A percentile compares a stretch with the other conserved stretches of the same genome.
Evolutionary conservation across 1,140 invertebrate genomes (phyloP).

Genomic region (Pogonus chalceus): DNA sequence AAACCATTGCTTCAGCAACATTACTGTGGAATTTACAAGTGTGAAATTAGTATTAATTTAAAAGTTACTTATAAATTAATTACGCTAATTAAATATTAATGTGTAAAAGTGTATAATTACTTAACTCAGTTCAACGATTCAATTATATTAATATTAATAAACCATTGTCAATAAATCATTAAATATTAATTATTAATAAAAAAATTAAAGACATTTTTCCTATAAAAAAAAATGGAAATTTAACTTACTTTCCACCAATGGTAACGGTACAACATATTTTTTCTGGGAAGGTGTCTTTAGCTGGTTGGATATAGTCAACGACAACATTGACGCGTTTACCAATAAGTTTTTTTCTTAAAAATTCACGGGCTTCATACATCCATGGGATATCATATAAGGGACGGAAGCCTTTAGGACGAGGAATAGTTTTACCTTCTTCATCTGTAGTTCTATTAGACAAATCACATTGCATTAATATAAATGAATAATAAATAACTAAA

Average conservation of each 20-base stretch:
- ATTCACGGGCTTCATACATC: conserved; percentile 97
- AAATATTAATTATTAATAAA: too few relatives aligned
- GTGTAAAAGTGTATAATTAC: too few relatives aligned
- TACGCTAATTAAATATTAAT: too few relatives aligned
- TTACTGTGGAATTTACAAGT: too few relatives aligned
- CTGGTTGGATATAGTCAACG: conserved; percentile 94
- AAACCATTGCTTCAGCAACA: conserved; percentile 87
- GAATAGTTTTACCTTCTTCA: conserved; percentile 51
- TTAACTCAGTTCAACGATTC: too few relatives aligned
- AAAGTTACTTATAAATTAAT: too few relatives aligned
- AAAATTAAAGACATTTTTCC: too few relatives aligned
- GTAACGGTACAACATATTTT: conserved; percentile 91
- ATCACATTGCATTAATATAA: too few relatives aligned
- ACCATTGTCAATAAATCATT: too few relatives aligned
- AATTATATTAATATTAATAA: too few relatives aligned
- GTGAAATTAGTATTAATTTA: too few relatives aligned
- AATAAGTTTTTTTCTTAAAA: conserved; percentile 89
- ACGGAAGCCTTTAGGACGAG: conserved; percentile 56
- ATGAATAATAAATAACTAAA: not conserved
- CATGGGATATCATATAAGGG: conserved; percentile 95
- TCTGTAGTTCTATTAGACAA: conserved; percentile 35
- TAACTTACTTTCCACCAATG: conserved; percentile 66
- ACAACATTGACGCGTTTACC: conserved; percentile 90
- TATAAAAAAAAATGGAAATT: conserved; percentile 1
- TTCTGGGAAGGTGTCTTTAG: conserved; percentile 85